Percentiles rank a stretch among this genome's conserved stretches.
Conservation (phyloP, 37 sponge, comb jelly and placozoan genomes). For the Agelas oroides region DNA sequence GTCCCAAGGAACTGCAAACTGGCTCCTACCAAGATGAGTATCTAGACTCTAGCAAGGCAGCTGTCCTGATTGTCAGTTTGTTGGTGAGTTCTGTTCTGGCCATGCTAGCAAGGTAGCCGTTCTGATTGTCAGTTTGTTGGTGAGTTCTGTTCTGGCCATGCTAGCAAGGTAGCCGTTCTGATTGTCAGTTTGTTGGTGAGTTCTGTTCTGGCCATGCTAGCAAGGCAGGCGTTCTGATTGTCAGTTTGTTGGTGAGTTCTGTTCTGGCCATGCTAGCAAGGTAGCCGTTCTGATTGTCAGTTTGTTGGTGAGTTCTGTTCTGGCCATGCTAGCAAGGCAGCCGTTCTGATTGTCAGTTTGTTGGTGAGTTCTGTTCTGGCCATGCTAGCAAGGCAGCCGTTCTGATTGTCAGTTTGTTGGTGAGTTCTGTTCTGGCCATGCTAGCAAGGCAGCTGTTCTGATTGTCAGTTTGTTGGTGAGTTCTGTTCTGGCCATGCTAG, state of each 20-base stretch:
- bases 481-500: background rate
- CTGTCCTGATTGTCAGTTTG: constrained; percentile 60
- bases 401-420: background rate
- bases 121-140: background rate
- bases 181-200: background rate
- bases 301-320: background rate
- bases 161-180: background rate
- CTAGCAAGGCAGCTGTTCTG: background rate
- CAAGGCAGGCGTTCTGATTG: background rate
- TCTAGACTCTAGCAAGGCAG: constrained; percentile 2
- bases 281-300: background rate
- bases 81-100: constrained; percentile 72
- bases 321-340: background rate
- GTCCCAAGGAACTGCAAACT: constrained; percentile 32
- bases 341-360: background rate
- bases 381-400: background rate
- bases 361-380: background rate
- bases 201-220: background rate
- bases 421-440: background rate
- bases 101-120: background rate
- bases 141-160: background rate
- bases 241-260: background rate
- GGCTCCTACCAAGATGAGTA: background rate
- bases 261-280: background rate
- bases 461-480: background rate